phyloP scores from a whole-genome alignment of 2,888 invertebrate genomes.

The Stratiomys singularior region DNA sequence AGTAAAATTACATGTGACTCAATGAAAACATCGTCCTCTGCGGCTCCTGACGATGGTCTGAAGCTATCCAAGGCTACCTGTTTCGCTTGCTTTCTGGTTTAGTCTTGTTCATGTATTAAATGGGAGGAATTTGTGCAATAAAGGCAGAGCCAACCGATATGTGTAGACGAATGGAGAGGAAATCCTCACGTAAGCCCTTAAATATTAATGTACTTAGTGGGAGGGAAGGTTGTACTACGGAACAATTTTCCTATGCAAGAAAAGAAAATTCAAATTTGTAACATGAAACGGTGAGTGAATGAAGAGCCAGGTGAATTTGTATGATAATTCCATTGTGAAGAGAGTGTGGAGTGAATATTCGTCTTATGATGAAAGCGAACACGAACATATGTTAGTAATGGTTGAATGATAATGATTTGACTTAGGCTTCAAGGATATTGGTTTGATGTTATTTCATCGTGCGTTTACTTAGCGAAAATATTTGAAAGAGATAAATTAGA shows the following conservation, averaged over 20 bases:
- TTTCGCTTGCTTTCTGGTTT: background rate
- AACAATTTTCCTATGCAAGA: background rate
- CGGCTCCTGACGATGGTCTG: too few species aligned
- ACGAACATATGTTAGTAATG: background rate
- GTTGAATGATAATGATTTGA: too few species aligned
- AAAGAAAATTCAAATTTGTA: slow-evolving; percentile 12
- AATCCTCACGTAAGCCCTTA: slow-evolving; percentile 43
- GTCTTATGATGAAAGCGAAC: background rate
- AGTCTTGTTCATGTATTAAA: background rate
- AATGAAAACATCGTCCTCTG: background rate
- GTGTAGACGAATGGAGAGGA: background rate
- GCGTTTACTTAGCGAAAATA: too few species aligned
- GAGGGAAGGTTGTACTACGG: background rate
- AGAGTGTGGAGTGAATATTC: background rate
- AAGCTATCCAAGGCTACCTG: too few species aligned
- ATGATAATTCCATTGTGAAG: slow-evolving; percentile 33
- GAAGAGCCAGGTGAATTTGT: slow-evolving; percentile 18
- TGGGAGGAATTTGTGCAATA: slow-evolving; percentile 1
- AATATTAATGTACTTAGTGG: slow-evolving; percentile 40
- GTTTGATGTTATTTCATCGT: too few species aligned
- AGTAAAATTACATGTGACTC: background rate
- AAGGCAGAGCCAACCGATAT: background rate
- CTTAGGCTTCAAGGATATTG: too few species aligned
- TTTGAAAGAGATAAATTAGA: too few species aligned
- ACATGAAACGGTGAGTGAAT: slow-evolving; percentile 2